phyloP scores from a whole-genome alignment of 2,113 vertebrate species.

The Herpailurus yagouaroundi region DNA sequence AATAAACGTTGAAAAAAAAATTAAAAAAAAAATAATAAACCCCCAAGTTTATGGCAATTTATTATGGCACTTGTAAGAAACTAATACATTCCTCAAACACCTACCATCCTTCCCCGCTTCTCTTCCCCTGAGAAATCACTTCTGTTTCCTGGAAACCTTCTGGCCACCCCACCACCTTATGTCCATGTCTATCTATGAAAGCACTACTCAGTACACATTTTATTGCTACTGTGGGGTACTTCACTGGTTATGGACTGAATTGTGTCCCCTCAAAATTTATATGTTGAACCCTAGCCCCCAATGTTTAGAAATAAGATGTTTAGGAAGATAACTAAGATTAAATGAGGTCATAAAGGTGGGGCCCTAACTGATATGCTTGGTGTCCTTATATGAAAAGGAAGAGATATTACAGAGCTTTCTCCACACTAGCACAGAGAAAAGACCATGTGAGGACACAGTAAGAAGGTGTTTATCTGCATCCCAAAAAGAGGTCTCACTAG shows the following conservation, averaged over 20 bases:
- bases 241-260: not conserved
- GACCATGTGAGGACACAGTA: not conserved
- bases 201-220: not conserved
- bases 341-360: not conserved
- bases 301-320: not conserved
- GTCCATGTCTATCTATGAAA: not conserved
- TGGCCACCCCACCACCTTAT: fast-evolving
- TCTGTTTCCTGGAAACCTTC: not conserved
- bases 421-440: not conserved
- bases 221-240: not conserved
- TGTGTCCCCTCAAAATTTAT: not conserved
- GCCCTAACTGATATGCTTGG: not conserved
- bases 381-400: not conserved
- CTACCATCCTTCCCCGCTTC: not conserved
- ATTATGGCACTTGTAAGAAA: not conserved
- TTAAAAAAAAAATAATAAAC: too few relatives aligned
- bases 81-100: not conserved
- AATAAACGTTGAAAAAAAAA: too few relatives aligned
- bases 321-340: not conserved
- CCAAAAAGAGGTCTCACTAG: not conserved
- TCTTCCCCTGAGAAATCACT: not conserved
- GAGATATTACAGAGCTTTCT: not conserved
- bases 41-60: not conserved
- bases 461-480: not conserved
- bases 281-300: not conserved